phyloP scores from a whole-genome alignment of 1,140 invertebrate species.

The Medauroidea extradentata region DNA sequence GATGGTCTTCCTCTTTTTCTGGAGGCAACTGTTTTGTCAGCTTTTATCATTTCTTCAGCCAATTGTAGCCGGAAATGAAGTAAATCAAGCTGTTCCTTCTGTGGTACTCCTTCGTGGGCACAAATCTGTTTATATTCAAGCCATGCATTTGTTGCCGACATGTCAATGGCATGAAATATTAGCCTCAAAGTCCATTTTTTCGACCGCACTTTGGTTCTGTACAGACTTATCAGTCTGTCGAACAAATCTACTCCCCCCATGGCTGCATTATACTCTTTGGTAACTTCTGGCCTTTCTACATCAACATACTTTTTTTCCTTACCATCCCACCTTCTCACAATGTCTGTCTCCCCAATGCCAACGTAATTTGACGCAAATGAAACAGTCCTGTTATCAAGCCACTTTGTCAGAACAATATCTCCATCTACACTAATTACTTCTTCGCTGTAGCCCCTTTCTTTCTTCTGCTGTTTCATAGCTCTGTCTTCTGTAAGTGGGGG shows the following conservation, averaged over 20 bases:
- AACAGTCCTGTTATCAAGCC: conserved; percentile 41
- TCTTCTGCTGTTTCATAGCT: conserved; percentile 11
- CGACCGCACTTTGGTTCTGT: conserved; percentile 28
- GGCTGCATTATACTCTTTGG: conserved; percentile 34
- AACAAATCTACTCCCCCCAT: conserved; percentile 41
- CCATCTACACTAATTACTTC: too few relatives aligned
- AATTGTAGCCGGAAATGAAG: not conserved
- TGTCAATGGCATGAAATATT: conserved; percentile 30
- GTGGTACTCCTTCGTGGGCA: not conserved
- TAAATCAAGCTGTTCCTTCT: not conserved
- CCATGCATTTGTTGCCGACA: conserved; percentile 28
- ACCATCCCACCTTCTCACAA: conserved; percentile 35
- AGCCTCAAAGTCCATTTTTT: conserved; percentile 34
- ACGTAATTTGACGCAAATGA: conserved; percentile 42
- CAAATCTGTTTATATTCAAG: conserved; percentile 28
- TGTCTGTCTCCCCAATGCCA: conserved; percentile 37
- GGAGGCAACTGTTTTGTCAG: too few relatives aligned
- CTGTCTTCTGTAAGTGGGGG: conserved; percentile 15
- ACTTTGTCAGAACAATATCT: conserved; percentile 30
- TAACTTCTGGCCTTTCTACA: conserved; percentile 34
- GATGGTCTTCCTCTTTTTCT: too few relatives aligned
- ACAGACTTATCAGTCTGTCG: conserved; percentile 29
- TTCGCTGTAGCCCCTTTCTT: conserved; percentile 11
- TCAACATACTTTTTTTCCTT: conserved; percentile 30
- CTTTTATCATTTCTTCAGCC: not conserved